These are phyloP conservation scores for Caerostris extrusa DNA, from an alignment of 1,140 invertebrate species.

Conservation along the genomic window DNA sequence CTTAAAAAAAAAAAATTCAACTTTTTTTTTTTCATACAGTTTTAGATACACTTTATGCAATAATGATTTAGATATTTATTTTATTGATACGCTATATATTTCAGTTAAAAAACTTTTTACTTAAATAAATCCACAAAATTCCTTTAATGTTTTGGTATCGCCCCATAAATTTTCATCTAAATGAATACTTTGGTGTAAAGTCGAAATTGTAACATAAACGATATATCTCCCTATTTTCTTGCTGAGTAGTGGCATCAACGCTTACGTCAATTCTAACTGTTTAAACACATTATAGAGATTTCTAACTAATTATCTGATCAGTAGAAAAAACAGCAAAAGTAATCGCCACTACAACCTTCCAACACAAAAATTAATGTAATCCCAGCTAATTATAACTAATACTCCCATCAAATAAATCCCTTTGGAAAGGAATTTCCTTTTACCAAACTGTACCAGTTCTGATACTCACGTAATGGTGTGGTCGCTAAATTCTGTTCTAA, in stretches of 20 bases:
- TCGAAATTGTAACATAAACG: not conserved
- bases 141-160: not conserved
- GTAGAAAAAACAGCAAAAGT: not conserved
- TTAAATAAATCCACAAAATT: not conserved
- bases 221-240: not conserved
- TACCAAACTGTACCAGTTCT: too few relatives aligned
- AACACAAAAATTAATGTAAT: too few relatives aligned
- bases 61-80: not conserved
- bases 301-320: not conserved
- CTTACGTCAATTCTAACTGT: not conserved
- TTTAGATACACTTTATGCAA: not conserved
- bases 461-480: too few relatives aligned
- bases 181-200: not conserved
- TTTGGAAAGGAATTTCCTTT: too few relatives aligned
- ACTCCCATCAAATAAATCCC: too few relatives aligned
- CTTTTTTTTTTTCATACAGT: not conserved
- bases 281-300: not conserved
- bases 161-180: not conserved
- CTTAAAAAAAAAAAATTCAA: not conserved
- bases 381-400: too few relatives aligned
- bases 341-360: too few relatives aligned
- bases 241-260: not conserved
- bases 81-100: not conserved
- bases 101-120: not conserved
- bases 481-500: too few relatives aligned